Percentiles rank a stretch among this genome's conserved stretches.
phyloP scores from a whole-genome alignment of 2,113 vertebrate genomes.

The Rostratula benghalensis region DNA sequence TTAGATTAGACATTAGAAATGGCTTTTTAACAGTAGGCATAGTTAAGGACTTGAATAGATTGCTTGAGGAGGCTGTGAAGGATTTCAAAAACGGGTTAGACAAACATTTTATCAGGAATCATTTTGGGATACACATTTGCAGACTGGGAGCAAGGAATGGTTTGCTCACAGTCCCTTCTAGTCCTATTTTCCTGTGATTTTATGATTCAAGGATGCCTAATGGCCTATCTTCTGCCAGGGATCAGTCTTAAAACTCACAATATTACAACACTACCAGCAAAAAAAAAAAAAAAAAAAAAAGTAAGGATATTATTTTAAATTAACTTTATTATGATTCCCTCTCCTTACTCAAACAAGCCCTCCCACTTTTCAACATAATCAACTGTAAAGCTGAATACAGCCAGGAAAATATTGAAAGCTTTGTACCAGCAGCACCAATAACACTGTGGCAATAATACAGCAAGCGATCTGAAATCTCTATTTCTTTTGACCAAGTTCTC shows the following conservation, averaged over 20 bases:
- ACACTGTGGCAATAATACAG: background rate
- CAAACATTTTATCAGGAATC: background rate
- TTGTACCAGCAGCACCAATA: background rate
- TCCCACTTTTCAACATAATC: background rate
- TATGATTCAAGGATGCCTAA: background rate
- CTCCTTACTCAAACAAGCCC: background rate
- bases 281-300: background rate
- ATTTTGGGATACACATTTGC: background rate
- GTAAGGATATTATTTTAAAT: background rate
- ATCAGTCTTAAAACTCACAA: background rate
- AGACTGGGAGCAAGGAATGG: background rate
- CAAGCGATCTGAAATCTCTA: slow-evolving; percentile 7
- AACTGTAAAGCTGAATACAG: background rate
- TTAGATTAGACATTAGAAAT: slow-evolving; percentile 40
- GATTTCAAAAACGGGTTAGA: slow-evolving; percentile 2
- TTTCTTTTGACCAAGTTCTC: slow-evolving; percentile 22
- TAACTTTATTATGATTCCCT: background rate
- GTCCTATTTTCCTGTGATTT: background rate
- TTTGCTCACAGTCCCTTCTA: background rate
- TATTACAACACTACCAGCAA: background rate
- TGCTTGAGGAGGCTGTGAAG: slow-evolving; percentile 4
- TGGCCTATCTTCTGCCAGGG: background rate
- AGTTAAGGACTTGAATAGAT: slow-evolving; percentile 10
- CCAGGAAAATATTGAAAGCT: slow-evolving; percentile 13
- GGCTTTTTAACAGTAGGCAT: slow-evolving; percentile 18